Evolutionary conservation across 2,113 vertebrate species (phyloP).

Genomic region (Stigmatopora nigra): DNA sequence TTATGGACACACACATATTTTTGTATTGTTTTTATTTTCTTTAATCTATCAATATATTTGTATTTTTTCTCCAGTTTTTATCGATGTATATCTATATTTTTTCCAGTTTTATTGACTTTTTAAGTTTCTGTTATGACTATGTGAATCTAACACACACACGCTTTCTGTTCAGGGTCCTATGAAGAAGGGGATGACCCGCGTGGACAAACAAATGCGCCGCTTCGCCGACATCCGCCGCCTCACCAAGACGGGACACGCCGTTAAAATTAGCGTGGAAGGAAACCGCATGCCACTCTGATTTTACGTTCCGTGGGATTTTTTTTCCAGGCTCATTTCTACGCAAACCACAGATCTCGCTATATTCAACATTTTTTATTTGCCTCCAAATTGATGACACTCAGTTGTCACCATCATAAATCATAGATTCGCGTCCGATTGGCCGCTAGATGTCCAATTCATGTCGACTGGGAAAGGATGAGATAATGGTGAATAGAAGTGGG

Average conservation of each 20-base stretch:
- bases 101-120: no score
- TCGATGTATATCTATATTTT: no score
- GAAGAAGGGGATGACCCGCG: constrained; percentile 81
- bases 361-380: not conserved
- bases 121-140: no score
- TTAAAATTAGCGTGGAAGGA: constrained; percentile 96
- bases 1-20: no score
- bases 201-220: constrained; percentile 96
- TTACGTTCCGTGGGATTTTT: constrained; percentile 26
- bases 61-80: no score
- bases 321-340: constrained; percentile 2
- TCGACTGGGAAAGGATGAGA: not conserved
- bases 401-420: not conserved
- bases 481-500: not conserved
- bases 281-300: constrained; percentile 96
- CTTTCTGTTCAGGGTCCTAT: constrained; percentile 72
- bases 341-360: not conserved
- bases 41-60: no score
- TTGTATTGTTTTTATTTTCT: no score
- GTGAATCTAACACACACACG: constrained; percentile 27
- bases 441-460: no score
- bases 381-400: not conserved
- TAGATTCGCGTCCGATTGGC: not conserved
- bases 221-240: constrained; percentile 70
- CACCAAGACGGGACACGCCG: constrained; percentile 50